Evolutionary conservation across 2,113 vertebrate species (phyloP).

Genomic region (Oplegnathus fasciatus): DNA sequence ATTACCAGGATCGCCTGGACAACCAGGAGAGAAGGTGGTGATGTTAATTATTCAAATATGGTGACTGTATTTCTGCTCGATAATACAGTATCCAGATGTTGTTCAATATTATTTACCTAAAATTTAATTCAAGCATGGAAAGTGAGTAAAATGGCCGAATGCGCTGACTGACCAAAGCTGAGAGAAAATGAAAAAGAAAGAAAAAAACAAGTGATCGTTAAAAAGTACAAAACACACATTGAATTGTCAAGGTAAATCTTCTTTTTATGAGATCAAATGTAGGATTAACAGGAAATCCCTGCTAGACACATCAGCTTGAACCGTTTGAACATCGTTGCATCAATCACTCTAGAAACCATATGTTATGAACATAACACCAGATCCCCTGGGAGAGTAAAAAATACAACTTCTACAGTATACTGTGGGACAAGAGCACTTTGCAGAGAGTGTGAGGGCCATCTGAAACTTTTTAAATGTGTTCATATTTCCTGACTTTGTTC

Average conservation of each 20-base stretch:
- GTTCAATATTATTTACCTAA: neutral
- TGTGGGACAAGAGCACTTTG: conserved; percentile 24
- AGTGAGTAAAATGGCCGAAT: neutral
- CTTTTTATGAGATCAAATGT: conserved; percentile 62
- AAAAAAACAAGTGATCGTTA: neutral
- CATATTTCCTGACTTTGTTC: conserved; percentile 56
- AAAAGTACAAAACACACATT: conserved; percentile 39
- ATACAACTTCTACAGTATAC: conserved; percentile 31
- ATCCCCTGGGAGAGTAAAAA: conserved; percentile 42
- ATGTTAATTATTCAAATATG: conserved; percentile 27
- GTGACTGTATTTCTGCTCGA: neutral
- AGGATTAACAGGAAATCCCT: conserved; percentile 70
- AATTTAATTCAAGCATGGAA: neutral
- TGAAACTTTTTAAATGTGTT: conserved; percentile 51
- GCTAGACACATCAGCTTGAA: conserved; percentile 64
- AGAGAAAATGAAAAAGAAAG: neutral
- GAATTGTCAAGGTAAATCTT: conserved; percentile 33
- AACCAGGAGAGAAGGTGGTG: conserved; percentile 91
- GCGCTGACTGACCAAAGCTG: neutral
- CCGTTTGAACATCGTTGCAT: conserved; percentile 59
- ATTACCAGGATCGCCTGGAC: conserved; percentile 89
- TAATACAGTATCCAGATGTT: neutral
- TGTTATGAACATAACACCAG: conserved; percentile 74
- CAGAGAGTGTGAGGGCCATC: conserved; percentile 25
- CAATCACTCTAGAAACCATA: conserved; percentile 66